These are phyloP conservation scores for Belonocnema kinseyi DNA, from an alignment of 1,140 invertebrate genomes.

Conservation along the genomic window DNA sequence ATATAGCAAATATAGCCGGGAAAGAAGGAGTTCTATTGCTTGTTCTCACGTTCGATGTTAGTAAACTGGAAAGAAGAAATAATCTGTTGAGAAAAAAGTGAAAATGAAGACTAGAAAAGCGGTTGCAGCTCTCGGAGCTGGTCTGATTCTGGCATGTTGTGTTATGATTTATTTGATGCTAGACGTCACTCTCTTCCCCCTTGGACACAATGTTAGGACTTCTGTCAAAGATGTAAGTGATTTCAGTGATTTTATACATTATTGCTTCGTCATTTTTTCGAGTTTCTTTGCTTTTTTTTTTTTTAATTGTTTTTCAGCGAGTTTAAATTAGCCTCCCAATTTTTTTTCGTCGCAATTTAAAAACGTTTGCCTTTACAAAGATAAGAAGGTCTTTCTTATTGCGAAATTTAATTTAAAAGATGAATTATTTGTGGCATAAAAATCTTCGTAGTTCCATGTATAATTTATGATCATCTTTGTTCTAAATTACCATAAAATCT, in stretches of 20 bases:
- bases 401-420: no score
- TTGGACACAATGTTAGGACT: constrained; percentile 55
- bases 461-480: no score
- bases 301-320: neutral
- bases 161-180: constrained; percentile 72
- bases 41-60: neutral
- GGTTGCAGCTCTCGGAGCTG: constrained; percentile 68
- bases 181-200: constrained; percentile 67
- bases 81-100: constrained; percentile 2
- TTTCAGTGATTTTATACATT: constrained; percentile 28
- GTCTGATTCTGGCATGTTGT: constrained; percentile 67
- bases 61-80: neutral
- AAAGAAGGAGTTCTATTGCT: no score
- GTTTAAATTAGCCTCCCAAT: neutral
- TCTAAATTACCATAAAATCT: no score
- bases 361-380: no score
- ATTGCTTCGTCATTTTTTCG: neutral
- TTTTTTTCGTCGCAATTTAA: no score
- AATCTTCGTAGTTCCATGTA: no score
- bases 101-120: constrained; percentile 70
- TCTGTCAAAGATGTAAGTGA: constrained; percentile 64
- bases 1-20: no score
- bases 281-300: neutral
- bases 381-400: no score
- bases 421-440: no score